Evolutionary conservation across 2,888 invertebrate genomes (phyloP).

Genomic region (Drosophila parthenogenetica): DNA sequence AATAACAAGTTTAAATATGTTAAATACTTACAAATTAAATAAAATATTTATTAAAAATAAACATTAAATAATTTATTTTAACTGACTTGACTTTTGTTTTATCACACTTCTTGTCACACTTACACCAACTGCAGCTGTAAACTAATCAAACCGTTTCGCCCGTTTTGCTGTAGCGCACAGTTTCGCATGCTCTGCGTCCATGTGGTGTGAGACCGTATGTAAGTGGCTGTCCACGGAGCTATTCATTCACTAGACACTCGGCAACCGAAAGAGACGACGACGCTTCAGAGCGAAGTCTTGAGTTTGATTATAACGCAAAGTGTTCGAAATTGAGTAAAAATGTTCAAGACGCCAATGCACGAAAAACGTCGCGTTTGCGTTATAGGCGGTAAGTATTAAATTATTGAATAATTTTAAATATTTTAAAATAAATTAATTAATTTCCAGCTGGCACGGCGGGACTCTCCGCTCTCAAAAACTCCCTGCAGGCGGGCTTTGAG

Average conservation of each 20-base stretch:
- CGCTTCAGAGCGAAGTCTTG: constrained; percentile 6
- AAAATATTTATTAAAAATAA: no score
- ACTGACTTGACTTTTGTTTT: no score
- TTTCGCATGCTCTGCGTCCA: constrained; percentile 2
- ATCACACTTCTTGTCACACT: not conserved
- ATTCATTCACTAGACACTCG: constrained; percentile 45
- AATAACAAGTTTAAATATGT: not conserved
- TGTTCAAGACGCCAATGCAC: constrained; percentile 58
- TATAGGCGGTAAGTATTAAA: constrained; percentile 87
- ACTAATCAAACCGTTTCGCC: not conserved
- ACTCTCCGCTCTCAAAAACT: constrained; percentile 91
- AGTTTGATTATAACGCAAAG: constrained; percentile 2
- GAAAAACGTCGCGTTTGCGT: constrained; percentile 86
- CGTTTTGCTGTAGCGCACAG: not conserved
- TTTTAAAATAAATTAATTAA: not conserved
- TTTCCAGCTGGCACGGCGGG: constrained; percentile 93
- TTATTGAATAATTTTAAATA: not conserved
- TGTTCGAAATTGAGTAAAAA: constrained; percentile 22
- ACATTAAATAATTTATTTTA: no score
- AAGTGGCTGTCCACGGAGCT: constrained; percentile 8
- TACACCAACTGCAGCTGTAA: not conserved
- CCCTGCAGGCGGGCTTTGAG: constrained; percentile 86
- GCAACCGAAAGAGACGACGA: constrained; percentile 33
- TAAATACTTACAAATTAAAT: not conserved
- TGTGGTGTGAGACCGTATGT: constrained; percentile 10